These are phyloP conservation scores for Andrena fulva DNA, from an alignment of 2,888 invertebrate species.

Conservation along the genomic window DNA sequence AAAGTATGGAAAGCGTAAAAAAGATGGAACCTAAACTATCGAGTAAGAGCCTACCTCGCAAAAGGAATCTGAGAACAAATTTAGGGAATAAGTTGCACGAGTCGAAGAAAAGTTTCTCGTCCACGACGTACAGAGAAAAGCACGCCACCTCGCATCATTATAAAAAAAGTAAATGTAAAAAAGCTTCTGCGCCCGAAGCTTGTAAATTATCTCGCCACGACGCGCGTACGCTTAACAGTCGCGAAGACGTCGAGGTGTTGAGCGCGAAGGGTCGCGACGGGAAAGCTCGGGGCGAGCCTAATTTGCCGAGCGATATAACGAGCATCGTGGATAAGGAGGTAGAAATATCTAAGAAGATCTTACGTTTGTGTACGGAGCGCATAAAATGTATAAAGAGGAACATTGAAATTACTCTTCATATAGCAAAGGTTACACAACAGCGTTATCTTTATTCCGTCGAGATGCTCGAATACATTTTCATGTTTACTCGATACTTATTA, in stretches of 20 bases:
- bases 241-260: background rate
- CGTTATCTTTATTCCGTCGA: slow-evolving; percentile 7
- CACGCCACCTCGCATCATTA: background rate
- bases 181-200: background rate
- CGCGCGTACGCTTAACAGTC: background rate
- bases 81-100: slow-evolving; percentile 24
- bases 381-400: slow-evolving; percentile 64
- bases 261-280: background rate
- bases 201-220: background rate
- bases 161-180: slow-evolving; percentile 15
- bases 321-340: slow-evolving; percentile 51
- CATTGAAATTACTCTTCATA: slow-evolving; percentile 66
- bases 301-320: slow-evolving; percentile 39
- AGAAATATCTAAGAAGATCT: slow-evolving; percentile 58
- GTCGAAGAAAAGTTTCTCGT: background rate
- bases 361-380: slow-evolving; percentile 61
- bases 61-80: slow-evolving; percentile 12
- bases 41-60: slow-evolving; percentile 12
- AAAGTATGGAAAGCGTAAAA: slow-evolving; percentile 4
- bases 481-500: background rate
- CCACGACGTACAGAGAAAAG: background rate
- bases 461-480: background rate
- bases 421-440: slow-evolving; percentile 65
- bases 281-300: slow-evolving; percentile 2
- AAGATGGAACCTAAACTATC: background rate